Evolutionary conservation across 2,888 invertebrate species (phyloP).

Genomic region (Tetramorium bicarinatum): DNA sequence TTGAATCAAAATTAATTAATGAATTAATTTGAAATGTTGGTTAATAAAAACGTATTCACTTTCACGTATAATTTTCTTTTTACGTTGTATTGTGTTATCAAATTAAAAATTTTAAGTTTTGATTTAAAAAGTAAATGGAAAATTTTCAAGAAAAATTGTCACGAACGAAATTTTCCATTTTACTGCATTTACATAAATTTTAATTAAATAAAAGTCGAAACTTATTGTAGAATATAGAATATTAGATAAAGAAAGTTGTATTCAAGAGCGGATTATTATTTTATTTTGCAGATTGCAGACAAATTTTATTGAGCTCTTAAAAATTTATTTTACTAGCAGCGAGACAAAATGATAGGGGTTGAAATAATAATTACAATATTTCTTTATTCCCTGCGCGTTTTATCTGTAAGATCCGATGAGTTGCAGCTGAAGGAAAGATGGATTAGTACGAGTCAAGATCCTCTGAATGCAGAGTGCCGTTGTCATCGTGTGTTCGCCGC

Average conservation of each 20-base stretch:
- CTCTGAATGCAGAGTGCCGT: slow-evolving; percentile 9
- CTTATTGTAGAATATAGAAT: neutral
- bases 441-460: neutral
- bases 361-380: neutral
- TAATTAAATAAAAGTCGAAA: neutral
- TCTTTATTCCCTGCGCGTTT: neutral
- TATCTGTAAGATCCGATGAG: neutral
- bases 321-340: slow-evolving; percentile 3
- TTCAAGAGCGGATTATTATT: neutral
- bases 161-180: slow-evolving; percentile 25
- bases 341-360: neutral
- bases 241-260: slow-evolving; percentile 7
- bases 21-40: neutral
- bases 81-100: neutral
- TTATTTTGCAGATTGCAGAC: neutral
- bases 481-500: neutral
- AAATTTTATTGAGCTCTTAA: neutral
- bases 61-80: neutral
- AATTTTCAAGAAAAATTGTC: neutral
- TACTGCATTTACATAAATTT: slow-evolving; percentile 9
- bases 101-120: neutral
- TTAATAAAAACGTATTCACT: slow-evolving; percentile 17
- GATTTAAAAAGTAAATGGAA: neutral
- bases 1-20: neutral
- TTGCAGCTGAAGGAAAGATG: slow-evolving; percentile 6